These are phyloP conservation scores for Taenaris catops DNA, from an alignment of 2,888 invertebrate genomes.

Conservation along the genomic window DNA sequence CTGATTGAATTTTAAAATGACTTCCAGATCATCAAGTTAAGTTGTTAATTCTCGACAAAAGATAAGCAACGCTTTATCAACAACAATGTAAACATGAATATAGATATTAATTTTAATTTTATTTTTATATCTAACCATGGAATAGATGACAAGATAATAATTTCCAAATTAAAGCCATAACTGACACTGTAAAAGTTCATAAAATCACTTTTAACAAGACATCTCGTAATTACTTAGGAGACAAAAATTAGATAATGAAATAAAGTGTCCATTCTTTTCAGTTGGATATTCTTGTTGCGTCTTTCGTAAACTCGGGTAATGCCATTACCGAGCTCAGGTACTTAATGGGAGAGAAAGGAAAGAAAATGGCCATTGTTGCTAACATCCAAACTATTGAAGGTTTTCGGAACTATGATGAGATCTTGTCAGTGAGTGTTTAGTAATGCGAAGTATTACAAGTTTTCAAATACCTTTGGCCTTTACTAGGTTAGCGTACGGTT, in stretches of 20 bases:
- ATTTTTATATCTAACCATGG: no score
- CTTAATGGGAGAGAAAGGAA: conserved; percentile 58
- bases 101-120: no score
- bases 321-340: conserved; percentile 44
- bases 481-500: no score
- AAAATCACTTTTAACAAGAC: conserved; percentile 14
- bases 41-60: no score
- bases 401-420: conserved; percentile 51
- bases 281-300: conserved; percentile 58
- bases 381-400: conserved; percentile 60
- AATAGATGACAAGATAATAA: no score
- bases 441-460: no score
- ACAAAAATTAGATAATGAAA: conserved; percentile 22
- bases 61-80: no score
- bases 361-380: conserved; percentile 55
- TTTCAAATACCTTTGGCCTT: no score
- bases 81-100: no score
- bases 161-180: background rate
- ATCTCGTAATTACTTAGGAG: conserved; percentile 15
- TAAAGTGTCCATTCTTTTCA: conserved; percentile 34
- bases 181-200: conserved; percentile 2
- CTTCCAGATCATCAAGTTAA: no score
- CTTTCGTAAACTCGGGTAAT: conserved; percentile 42
- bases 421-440: conserved; percentile 41
- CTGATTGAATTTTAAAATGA: no score